Evolutionary conservation across 1,140 invertebrate species (phyloP), one percentile per base, ranked within the genome.

Genomic region (Brachionus plicatilis): DNA sequence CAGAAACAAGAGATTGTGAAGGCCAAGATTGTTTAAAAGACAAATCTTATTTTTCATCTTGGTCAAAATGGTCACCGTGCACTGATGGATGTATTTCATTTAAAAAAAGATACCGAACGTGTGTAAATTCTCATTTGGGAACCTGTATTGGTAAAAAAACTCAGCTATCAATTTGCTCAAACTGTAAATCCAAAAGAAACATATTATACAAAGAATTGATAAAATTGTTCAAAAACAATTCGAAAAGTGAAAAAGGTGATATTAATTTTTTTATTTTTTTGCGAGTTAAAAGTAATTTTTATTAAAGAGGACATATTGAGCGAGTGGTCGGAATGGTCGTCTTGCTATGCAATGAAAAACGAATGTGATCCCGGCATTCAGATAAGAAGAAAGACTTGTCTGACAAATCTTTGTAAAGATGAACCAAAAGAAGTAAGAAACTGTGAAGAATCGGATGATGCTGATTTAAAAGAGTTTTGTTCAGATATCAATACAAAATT

Each of bases 31-130:
- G 76, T 80, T 7, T 24, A 45, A 72, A 72, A 72, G 7, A 45
- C 7, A 43, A 2, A 37, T 37, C 68, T 41, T 72, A 45, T 72
- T 43, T 72, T 41, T 41, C 68, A 3, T 20, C 56, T 14, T 82
- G 79, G 79, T 65, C 79, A 27, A 17, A 37, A 45, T 82, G 79
- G 79, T 82, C 79, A 20, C 29, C 33, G 43, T 72, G 68, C 43
- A 41, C 68, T 41, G 33, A 17, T 17, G 68, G 45, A 9, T 76
- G 72, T 14, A 11, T 47, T 50, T 50, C 43, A 27, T 50, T 47
- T 33, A 29, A 47, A 50, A 50, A 27, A 20, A 76, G 72, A 50
- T 17, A 41, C 8, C 29, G 68, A 20, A 72, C 43, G 50, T 76
- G 72, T 12, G n/a, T 76, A 3, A 76, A 76, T 29, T 76, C 72